Evolutionary conservation across 2,797 vertebrate genomes (phyloP), one percentile per base, ranked within the genome.

Genomic region (Melanotaenia boesemani): DNA sequence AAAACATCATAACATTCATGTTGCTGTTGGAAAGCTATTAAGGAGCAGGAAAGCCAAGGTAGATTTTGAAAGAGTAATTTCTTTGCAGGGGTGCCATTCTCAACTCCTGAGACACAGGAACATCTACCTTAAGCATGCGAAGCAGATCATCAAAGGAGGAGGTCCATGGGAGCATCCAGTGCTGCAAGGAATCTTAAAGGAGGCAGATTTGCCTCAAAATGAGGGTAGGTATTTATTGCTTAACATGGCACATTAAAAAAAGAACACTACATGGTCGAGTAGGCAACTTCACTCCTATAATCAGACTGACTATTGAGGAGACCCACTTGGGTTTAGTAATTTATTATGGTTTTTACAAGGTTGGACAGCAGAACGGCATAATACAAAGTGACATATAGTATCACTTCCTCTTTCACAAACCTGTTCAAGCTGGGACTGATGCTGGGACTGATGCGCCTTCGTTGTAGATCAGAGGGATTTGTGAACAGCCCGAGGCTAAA

Each of bases 81-180:
- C 16, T 80, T 68, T 81, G 22, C 72, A 99, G 98, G 96, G 96
- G 87, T 99, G 98, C 90, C 96, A 98, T 79, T 93, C 93, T 80
- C 94, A 93, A 85, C 94, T 99, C 63, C 92, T 94, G 86, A 95
- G 95, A 89, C 97, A 99, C 86, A 95, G 96, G 87, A 99, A 98
- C 88, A 83, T 94, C 87, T 97, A 99, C 94, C 89, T 99, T 88
- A 94, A 96, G 70, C 92, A 97, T 82, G 95, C 98, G 82, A 99
- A 95, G 87, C 96, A 96, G 86, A 95, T 97, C 83, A 97, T 98
- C 84, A 97, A 96, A 94, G 95, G 95, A 81, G 98, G 98, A 82
- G 98, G 98, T 60, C 98, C 98, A 1, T 99, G 98, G 98, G 96
- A 98, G 75, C 95, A 96, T 93, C 95, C 95, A 77, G 93, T 97